Base-by-base conservation (phyloP, 2,797 vertebrate species). In the Melanotaenia pygmaea region DNA sequence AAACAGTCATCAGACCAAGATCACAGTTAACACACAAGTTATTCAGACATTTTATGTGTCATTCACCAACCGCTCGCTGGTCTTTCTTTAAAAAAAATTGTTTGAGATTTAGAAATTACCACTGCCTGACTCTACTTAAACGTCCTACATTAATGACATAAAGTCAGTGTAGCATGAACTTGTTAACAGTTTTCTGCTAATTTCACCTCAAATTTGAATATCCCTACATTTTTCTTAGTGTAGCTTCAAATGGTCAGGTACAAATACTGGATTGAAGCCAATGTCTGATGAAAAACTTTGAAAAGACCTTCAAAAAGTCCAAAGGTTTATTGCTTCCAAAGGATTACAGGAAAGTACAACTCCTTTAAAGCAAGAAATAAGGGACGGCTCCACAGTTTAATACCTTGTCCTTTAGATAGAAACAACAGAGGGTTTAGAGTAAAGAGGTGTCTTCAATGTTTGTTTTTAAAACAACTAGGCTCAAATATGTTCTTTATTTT, bases 341-440 rank as follows among this genome's bases (percentile, higher is more conserved):
- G 26, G 10, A 56, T 56, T 28, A 56, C 53, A 28, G 2, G 3
- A 28, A 26, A 14, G 53, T 56, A 11, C 13, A 5, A 4, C 51
- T 12, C 12, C 4, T 54, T 54, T 26, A 26, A 56, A 26, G 53
- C 20, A 47, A 20, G 20, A 47, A 47, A 47, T 47, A n/a, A 20
- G 5, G 45, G 45, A 20, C n/a, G 20, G 6, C 45, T 47, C 45
- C 6, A 18, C 16, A 45, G 43, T 45, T 18, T 45, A 20, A 20
- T 47, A 79, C 66, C 72, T 64, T 70, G 73, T 76, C 68, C 73
- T 72, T 77, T 37, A 26, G 43, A 53, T 10, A 20, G 79, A 57
- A 56, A 43, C 18, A 67, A 67, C 61, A 50, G 63, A 65, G 60
- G 18, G 67, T 71, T 64, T 28, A 32, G 60, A 60, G 51, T 59